Evolutionary conservation across 1,140 invertebrate species (phyloP).

Genomic region (Berghia stephanieae): DNA sequence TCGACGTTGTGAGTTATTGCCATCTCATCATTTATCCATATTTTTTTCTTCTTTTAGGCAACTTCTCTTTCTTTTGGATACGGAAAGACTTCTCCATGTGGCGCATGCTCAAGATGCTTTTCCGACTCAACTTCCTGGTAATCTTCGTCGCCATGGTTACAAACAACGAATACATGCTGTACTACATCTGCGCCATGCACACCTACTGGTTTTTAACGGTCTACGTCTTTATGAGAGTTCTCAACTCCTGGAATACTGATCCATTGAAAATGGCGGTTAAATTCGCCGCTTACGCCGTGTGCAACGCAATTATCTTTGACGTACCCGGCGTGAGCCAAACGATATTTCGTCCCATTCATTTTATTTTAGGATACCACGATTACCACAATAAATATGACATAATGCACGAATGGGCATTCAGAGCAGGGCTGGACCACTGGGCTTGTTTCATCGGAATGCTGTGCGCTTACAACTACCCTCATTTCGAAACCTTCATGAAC

Average conservation of each 20-base stretch:
- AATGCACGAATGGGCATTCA: slow-evolving; percentile 53
- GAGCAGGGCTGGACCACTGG: slow-evolving; percentile 54
- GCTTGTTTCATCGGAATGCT: slow-evolving; percentile 55
- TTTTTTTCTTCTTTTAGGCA: slow-evolving; percentile 45
- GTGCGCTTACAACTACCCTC: slow-evolving; percentile 57
- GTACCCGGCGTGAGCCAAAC: slow-evolving; percentile 36
- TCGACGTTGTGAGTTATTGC: too few relatives aligned
- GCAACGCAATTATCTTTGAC: slow-evolving; percentile 53
- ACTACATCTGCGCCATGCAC: slow-evolving; percentile 62
- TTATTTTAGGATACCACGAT: slow-evolving; percentile 44
- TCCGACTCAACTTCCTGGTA: slow-evolving; percentile 57
- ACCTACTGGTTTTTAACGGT: slow-evolving; percentile 59
- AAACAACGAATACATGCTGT: slow-evolving; percentile 54
- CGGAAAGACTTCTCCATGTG: slow-evolving; percentile 50
- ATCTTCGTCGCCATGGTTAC: slow-evolving; percentile 43
- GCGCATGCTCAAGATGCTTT: slow-evolving; percentile 55
- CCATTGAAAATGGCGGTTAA: slow-evolving; percentile 46
- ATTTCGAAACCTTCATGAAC: slow-evolving; percentile 50
- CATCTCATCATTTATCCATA: too few relatives aligned
- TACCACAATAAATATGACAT: slow-evolving; percentile 34
- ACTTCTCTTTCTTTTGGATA: slow-evolving; percentile 60
- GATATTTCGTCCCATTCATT: slow-evolving; percentile 46
- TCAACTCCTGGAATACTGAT: slow-evolving; percentile 47
- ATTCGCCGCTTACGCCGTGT: slow-evolving; percentile 43
- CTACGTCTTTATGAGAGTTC: slow-evolving; percentile 50